Percentiles rank a stretch among this genome's conserved stretches.
phyloP scores from a whole-genome alignment of 2,888 invertebrate genomes.

The Drosophila parthenogenetica region DNA sequence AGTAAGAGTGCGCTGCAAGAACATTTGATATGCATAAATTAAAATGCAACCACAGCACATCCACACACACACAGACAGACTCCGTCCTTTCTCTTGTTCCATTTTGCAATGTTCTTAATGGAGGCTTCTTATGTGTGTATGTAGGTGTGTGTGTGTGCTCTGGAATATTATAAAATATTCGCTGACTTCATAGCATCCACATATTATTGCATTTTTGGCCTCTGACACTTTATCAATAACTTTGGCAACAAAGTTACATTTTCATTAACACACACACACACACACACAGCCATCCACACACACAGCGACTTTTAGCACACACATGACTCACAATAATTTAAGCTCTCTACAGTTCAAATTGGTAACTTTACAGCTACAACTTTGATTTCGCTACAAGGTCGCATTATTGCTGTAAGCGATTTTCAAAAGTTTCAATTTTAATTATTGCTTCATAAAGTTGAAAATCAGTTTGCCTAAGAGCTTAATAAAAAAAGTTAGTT shows the following conservation, averaged over 20 bases:
- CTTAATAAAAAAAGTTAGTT: too few relatives aligned
- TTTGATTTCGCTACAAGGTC: not conserved
- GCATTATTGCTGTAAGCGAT: not conserved
- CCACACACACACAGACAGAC: conserved; percentile 19
- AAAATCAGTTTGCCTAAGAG: too few relatives aligned
- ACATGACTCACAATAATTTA: conserved; percentile 4
- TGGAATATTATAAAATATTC: conserved; percentile 33
- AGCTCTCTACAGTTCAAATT: not conserved
- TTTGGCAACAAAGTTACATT: conserved; percentile 49
- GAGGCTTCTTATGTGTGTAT: conserved; percentile 26
- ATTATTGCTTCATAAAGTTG: too few relatives aligned
- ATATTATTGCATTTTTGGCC: conserved; percentile 50
- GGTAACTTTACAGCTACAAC: not conserved
- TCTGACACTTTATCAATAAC: conserved; percentile 58
- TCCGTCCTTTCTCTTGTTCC: conserved; percentile 5
- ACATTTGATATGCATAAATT: conserved; percentile 73
- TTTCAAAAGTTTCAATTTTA: not conserved
- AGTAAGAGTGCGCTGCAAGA: conserved; percentile 65
- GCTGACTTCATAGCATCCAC: conserved; percentile 51
- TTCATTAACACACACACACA: conserved; percentile 40
- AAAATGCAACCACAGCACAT: conserved; percentile 62
- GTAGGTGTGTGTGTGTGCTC: conserved; percentile 5
- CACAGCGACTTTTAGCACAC: not conserved
- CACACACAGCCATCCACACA: not conserved
- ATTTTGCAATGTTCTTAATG: conserved; percentile 59